Base-by-base conservation (phyloP, 2,113 vertebrate species). In the Rutilus rutilus region DNA sequence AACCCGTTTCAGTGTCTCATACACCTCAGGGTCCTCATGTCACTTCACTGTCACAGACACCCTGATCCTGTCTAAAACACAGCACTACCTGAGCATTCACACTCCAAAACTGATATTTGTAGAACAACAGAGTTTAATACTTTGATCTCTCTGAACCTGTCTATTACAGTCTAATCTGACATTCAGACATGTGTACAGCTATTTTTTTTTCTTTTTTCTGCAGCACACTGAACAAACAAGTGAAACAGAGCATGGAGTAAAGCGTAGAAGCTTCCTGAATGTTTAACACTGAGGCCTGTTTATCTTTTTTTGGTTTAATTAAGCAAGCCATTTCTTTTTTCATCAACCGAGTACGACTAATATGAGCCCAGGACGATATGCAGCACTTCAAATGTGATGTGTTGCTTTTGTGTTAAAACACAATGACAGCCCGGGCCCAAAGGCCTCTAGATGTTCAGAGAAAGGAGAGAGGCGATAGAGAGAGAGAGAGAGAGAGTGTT, bases 341-440 rank as follows among this genome's bases (percentile, higher is more conserved):
- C 87, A 91, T 89, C 74, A 89, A 88, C 89, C 76, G 90, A 92
- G 92, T 92, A 92, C 91, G 93, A 94, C 92, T 92, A 93, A 92
- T 92, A 91, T 36, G 90, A 93, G 92, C 93, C 94, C 91, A 92
- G 90, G 83, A 86, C 82, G 90, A 92, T 90, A 92, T 88, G 76
- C 90, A 86, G 57, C 86, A 92, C 91, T 92, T 93, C 91, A 90
- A 90, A 93, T 92, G 91, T 85, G 83, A 87, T 85, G 91, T 91
- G 88, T 91, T 90, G 88, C 91, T 91, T 94, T 95, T 95, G 93
- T 96, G 87, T 25, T 1, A 54, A 71, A 85, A 92, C 91, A 95
- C 94, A 94, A 94, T 92, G 86, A 89, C 87, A n/a, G 88, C 87
- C 62, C 84, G 77, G 88, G 91, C 94, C 94, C 90, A 74, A 90